Base-by-base conservation (phyloP, 2,797 vertebrate species). In the Xenops minutus region DNA sequence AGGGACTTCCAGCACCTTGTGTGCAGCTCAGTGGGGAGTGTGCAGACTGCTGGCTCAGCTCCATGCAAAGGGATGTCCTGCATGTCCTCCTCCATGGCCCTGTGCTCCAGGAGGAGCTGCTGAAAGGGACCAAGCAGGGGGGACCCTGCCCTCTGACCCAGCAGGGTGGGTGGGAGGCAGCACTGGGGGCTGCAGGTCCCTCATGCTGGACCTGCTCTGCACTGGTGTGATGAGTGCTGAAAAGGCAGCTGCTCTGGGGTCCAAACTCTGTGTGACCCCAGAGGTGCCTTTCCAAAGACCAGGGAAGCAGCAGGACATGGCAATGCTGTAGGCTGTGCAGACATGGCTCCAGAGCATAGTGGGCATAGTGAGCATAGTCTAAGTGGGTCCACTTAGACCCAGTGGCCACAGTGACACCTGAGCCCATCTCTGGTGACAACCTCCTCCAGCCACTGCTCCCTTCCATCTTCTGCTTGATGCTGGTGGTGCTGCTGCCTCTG, bases 111-210 rank as follows among this genome's bases (percentile, higher is more conserved):
- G 20, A 87, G 30, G 44, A 78, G 54, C 39, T 36, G 63, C 67
- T 85, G 92, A 24, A 46, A 54, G 64, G 49, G n/a, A 6, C 8
- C 10, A 66, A 3, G 2, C 24, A 44, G 0, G 4, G 26, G 10
- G 48, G 63, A 16, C 16, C 0, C 4, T 9, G 52, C 32, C 49
- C 15, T 13, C 7, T 46, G 78, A 15, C 1, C 7, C 27, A 6
- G n/a, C 7, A 39, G 12, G 0, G 21, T 20, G 51, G 51, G 34
- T 27, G 20, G 77, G 27, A 59, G 58, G 30, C 9, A 15, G 30
- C 0, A 1, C 54, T 58, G 22, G 19, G 49, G 51, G 32, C 61
- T 32, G 56, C 11, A 9, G 26, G 4, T 8, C 7, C 15, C 39
- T 49, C 3, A 0, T 9, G 43, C 4, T 54, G 39, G 52, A 14